Percentiles rank a stretch among this genome's conserved stretches.
These are phyloP conservation scores for Sebastes nivosus DNA, from an alignment of 2,797 vertebrate species.

Conservation along the genomic window DNA sequence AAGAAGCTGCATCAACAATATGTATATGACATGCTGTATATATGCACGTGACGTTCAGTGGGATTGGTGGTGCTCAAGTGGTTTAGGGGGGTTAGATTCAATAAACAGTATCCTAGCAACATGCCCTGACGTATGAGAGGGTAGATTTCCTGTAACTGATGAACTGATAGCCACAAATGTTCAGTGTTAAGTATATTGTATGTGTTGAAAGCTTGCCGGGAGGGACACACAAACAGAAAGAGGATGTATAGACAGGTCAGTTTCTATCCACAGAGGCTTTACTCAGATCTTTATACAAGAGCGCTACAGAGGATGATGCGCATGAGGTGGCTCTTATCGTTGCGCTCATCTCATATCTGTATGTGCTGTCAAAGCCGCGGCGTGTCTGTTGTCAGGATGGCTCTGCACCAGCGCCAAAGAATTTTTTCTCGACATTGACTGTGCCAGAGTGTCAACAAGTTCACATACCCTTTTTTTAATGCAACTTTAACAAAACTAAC, in stretches of 20 bases:
- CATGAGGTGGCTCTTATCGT: slow-evolving; percentile 7
- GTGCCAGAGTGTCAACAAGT: neutral
- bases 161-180: neutral
- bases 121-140: neutral
- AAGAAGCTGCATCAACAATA: neutral
- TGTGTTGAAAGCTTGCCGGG: neutral
- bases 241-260: neutral
- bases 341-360: slow-evolving; percentile 3
- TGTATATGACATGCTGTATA: neutral
- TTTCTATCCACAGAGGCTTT: neutral
- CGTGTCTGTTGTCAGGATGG: slow-evolving; percentile 16
- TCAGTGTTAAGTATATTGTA: neutral
- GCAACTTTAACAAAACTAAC: neutral
- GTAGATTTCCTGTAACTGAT: slow-evolving; percentile 34
- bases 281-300: neutral
- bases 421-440: neutral
- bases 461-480: neutral
- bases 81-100: slow-evolving; percentile 1
- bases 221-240: neutral
- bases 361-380: neutral
- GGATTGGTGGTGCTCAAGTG: neutral
- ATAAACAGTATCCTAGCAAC: slow-evolving; percentile 54
- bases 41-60: neutral
- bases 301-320: neutral
- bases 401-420: neutral